Conservation (phyloP, 2,113 vertebrate genomes). For the Mungos mungo region DNA sequence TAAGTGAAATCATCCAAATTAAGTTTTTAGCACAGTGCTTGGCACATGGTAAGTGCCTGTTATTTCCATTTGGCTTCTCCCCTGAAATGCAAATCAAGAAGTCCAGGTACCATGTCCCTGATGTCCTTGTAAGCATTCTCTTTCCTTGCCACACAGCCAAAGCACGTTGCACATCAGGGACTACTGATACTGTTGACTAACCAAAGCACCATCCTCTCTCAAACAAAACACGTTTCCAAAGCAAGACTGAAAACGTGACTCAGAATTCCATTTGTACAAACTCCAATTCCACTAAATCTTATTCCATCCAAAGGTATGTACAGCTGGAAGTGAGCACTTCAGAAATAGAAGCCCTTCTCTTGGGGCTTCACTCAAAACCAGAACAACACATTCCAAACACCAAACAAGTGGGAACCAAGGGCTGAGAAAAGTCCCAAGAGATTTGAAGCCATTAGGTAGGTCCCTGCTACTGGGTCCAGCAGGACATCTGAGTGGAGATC, state of each 20-base stretch:
- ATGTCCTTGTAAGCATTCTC: not conserved
- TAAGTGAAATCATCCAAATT: not conserved
- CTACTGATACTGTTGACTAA: not conserved
- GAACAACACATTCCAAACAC: conserved; percentile 73
- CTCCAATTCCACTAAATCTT: conserved; percentile 59
- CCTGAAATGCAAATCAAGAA: not conserved
- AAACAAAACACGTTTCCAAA: conserved; percentile 42
- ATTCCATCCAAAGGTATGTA: conserved; percentile 68
- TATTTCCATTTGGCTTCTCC: not conserved
- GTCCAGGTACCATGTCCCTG: not conserved
- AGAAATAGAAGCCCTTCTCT: conserved; percentile 77
- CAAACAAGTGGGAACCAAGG: conserved; percentile 62
- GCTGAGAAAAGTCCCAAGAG: not conserved
- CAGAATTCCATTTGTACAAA: conserved; percentile 58
- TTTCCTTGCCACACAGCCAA: not conserved
- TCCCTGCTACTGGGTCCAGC: not conserved
- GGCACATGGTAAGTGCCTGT: not conserved
- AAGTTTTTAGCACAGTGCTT: not conserved
- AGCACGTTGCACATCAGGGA: not conserved
- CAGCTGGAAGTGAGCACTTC: conserved; percentile 71
- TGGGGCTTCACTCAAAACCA: conserved; percentile 69
- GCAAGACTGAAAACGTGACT: conserved; percentile 51
- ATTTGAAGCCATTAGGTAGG: conserved; percentile 37
- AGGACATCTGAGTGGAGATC: not conserved
- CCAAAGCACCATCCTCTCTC: conserved; percentile 14